Percentiles rank a stretch among this genome's conserved stretches.
These are phyloP conservation scores for Burhinus oedicnemus DNA, from an alignment of 2,113 vertebrate genomes.

Conservation along the genomic window DNA sequence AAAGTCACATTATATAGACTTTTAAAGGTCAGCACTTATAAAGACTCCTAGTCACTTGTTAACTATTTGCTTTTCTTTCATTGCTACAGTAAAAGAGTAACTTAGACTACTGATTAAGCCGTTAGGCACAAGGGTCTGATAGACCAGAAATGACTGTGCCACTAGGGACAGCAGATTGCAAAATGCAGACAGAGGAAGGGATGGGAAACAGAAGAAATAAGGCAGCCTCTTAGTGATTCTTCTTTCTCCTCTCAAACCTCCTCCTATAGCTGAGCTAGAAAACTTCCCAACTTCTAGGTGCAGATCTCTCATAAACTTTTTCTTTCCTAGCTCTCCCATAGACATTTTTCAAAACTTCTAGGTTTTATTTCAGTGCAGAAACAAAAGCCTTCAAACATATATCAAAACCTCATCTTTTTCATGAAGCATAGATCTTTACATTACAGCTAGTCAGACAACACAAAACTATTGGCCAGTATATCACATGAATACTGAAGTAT, in stretches of 20 bases:
- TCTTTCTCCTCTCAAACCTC: not conserved
- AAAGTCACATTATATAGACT: not conserved
- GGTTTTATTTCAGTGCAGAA: not conserved
- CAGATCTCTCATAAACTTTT: not conserved
- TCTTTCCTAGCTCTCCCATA: not conserved
- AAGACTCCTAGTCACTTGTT: conserved; percentile 13
- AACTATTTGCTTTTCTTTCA: conserved; percentile 51
- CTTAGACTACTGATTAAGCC: conserved; percentile 35
- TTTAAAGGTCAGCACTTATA: conserved; percentile 3
- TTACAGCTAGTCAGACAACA: not conserved
- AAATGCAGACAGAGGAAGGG: not conserved
- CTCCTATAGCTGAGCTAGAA: not conserved
- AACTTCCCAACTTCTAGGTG: not conserved
- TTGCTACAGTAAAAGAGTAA: conserved; percentile 45
- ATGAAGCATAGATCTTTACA: not conserved
- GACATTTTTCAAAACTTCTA: not conserved
- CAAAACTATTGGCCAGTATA: no score
- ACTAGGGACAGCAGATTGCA: not conserved
- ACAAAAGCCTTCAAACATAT: not conserved
- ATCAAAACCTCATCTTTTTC: not conserved
- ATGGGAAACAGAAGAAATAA: not conserved
- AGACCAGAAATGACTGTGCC: not conserved
- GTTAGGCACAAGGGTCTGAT: not conserved
- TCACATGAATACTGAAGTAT: no score
- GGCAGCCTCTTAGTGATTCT: not conserved